Percentiles rank a stretch among this genome's conserved stretches.
These are phyloP conservation scores for Okamejei kenojei DNA, from an alignment of 2,797 vertebrate genomes.

Conservation along the genomic window DNA sequence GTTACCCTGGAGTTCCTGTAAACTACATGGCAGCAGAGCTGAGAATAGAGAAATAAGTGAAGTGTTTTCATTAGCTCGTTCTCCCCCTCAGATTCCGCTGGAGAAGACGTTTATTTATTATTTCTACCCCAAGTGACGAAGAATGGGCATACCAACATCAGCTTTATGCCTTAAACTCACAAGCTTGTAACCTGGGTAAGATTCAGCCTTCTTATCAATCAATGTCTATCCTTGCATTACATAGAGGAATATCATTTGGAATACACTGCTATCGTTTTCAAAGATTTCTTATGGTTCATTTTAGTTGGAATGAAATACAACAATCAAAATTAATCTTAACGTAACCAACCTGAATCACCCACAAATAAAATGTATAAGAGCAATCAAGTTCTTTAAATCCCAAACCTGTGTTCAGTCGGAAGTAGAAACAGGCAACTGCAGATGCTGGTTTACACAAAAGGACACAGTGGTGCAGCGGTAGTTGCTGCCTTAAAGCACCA, in stretches of 20 bases:
- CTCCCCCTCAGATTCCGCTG: constrained; percentile 78
- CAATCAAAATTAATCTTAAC: background rate
- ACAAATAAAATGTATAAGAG: background rate
- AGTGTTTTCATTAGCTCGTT: constrained; percentile 26
- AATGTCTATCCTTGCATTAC: background rate
- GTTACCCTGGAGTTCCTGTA: background rate
- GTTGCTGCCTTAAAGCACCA: too few species aligned
- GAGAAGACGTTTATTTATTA: constrained; percentile 89
- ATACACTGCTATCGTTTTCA: background rate
- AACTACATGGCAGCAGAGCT: background rate
- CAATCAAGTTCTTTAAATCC: background rate
- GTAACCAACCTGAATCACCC: background rate
- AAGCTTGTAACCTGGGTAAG: constrained; percentile 97
- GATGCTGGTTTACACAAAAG: too few species aligned
- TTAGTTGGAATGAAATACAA: background rate
- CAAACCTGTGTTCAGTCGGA: background rate
- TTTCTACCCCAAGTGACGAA: constrained; percentile 88
- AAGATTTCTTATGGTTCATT: background rate
- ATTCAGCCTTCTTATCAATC: constrained; percentile 27
- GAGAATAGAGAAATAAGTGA: background rate
- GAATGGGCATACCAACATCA: constrained; percentile 98
- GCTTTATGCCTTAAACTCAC: constrained; percentile 81
- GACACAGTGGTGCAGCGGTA: too few species aligned
- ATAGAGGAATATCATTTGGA: background rate
- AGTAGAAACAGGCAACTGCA: too few species aligned